phyloP scores from a whole-genome alignment of 2,797 vertebrate genomes.

The Tauraco hartlaubi region DNA sequence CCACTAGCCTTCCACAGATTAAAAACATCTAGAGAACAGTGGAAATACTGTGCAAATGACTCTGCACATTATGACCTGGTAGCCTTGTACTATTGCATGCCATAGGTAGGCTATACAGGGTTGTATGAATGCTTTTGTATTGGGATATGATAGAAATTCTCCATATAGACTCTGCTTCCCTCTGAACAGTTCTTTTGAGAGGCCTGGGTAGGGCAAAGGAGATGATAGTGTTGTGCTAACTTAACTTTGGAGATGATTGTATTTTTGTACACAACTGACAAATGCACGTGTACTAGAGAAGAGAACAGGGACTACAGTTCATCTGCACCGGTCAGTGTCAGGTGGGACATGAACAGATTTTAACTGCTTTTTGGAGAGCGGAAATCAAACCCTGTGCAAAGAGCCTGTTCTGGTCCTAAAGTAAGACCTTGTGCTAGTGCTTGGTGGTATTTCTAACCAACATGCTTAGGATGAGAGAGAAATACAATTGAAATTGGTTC shows the following conservation, averaged over 20 bases:
- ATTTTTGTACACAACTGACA: neutral
- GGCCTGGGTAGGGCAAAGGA: neutral
- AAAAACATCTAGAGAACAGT: neutral
- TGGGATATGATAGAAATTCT: neutral
- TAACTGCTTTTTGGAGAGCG: neutral
- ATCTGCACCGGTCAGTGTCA: neutral
- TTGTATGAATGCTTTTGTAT: neutral
- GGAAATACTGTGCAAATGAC: neutral
- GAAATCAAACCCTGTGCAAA: neutral
- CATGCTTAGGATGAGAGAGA: neutral
- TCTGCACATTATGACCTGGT: neutral
- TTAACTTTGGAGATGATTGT: neutral
- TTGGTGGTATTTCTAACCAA: neutral
- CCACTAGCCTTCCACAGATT: neutral
- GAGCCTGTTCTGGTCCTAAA: neutral
- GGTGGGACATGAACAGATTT: neutral
- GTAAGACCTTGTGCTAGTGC: neutral
- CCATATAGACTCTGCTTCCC: neutral
- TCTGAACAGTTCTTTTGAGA: neutral
- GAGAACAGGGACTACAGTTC: neutral
- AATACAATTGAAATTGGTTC: neutral
- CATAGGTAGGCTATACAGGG: neutral
- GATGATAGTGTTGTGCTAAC: neutral
- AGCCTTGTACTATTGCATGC: neutral
- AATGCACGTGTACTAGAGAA: neutral